A percentile compares a stretch with the other conserved stretches of the same genome.
Evolutionary conservation across 1,140 invertebrate species (phyloP).

Genomic region (Colletes gigas): DNA sequence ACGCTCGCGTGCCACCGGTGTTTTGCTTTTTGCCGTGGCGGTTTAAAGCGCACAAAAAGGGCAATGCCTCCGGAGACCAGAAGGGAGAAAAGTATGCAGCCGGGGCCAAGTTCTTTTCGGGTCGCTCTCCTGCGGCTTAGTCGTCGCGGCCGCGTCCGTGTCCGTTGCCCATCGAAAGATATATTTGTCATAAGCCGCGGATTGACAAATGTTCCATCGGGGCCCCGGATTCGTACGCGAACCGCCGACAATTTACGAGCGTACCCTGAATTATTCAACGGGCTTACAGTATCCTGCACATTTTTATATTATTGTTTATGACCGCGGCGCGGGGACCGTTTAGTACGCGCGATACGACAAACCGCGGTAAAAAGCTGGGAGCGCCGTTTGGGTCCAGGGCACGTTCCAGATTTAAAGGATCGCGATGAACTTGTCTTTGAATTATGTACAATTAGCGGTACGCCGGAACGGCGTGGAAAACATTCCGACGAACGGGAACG

Average conservation of each 20-base stretch:
- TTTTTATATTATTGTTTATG: conserved; percentile 54
- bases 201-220: conserved; percentile 49
- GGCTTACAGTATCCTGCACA: conserved; percentile 47
- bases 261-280: conserved; percentile 49
- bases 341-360: conserved; percentile 21
- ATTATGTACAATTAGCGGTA: conserved; percentile 18
- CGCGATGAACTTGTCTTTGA: conserved; percentile 7
- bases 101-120: conserved; percentile 32
- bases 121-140: conserved; percentile 43
- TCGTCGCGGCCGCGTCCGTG: conserved; percentile 15
- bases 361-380: neutral
- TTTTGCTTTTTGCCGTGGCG: conserved; percentile 52
- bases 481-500: neutral
- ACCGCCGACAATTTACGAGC: conserved; percentile 45
- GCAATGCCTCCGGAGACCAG: conserved; percentile 40
- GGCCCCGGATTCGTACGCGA: conserved; percentile 23
- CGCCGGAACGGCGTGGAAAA: no score
- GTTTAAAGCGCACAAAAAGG: conserved; percentile 55
- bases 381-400: neutral
- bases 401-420: conserved; percentile 19
- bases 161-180: conserved; percentile 42
- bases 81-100: conserved; percentile 41
- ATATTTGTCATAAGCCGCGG: conserved; percentile 50
- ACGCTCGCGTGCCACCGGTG: conserved; percentile 58
- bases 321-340: neutral